Base-by-base conservation (phyloP, 1,140 invertebrate species). In the Papilio polyxenes region DNA sequence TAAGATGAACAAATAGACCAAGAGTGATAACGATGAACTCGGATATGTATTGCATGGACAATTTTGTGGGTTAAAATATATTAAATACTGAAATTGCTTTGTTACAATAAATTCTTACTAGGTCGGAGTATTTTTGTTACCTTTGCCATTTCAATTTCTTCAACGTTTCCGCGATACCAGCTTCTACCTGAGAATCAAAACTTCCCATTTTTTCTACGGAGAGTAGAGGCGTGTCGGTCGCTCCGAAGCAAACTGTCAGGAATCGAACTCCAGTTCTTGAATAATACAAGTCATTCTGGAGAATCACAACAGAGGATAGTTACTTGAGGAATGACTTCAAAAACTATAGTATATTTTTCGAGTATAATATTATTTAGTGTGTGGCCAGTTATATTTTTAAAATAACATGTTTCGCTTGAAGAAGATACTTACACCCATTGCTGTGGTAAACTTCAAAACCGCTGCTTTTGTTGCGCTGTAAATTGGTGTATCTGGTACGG, bases 381-480 rank as follows among this genome's bases (percentile, higher is more conserved):
- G 7, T 44, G 40, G 40, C 7, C 40, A 44, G 40, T 44, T 44
- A 44, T 44, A 44, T 44, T 44, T 44, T 6, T 7, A 44, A 44
- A 44, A 44, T 44, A 44, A 44, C 40, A 44, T 44, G 77, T 84
- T 82, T 53, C 84, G 40, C 20, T 31, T 15, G 11, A 82, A 69
- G n/a, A 0, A 77, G 37, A 74, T 51, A 87, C 89, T 85, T 84
- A 92, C 91, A 11, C 95, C 94, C 75, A 95, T 90, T 48, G 92
- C 92, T 8, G 92, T 90, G 2, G 93, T 95, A 59, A 95, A 95
- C 81, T 95, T 94, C 15, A 96, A 83, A 7, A 96, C 94, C 15
- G 95, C 96, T 81, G 96, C 95, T 87, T 97, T 97, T 2, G 96
- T 97, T 2, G 95, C 96, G 4, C 90, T 93, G 86, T 97, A 97